A percentile compares a stretch with the other conserved stretches of the same genome.
Evolutionary conservation across 2,888 invertebrate genomes (phyloP).

Genomic region (Dorcus parallelipipedus): DNA sequence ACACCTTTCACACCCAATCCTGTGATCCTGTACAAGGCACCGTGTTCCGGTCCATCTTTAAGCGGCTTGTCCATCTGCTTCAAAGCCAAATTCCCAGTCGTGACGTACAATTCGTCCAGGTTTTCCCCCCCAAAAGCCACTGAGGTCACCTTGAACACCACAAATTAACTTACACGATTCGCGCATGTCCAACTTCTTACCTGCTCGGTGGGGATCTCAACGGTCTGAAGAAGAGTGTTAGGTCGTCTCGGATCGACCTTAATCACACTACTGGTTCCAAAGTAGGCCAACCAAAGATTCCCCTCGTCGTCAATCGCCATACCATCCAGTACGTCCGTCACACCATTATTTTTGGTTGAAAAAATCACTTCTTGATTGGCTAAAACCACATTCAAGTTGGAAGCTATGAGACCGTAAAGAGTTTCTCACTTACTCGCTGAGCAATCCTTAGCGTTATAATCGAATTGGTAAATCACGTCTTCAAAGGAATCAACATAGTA

Average conservation of each 20-base stretch:
- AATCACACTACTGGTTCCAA: constrained; percentile 60
- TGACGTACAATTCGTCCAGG: constrained; percentile 20
- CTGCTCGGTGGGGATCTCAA: constrained; percentile 65
- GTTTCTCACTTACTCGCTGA: constrained; percentile 35
- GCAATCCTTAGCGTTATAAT: constrained; percentile 58
- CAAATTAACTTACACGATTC: not conserved
- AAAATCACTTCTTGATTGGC: constrained; percentile 60
- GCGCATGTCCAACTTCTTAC: constrained; percentile 39
- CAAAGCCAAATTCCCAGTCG: not conserved
- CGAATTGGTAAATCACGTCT: constrained; percentile 62
- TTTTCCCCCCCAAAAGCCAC: constrained; percentile 66
- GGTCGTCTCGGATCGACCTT: constrained; percentile 53
- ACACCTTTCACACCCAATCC: constrained; percentile 57
- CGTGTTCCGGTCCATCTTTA: constrained; percentile 32
- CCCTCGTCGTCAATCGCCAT: constrained; percentile 77
- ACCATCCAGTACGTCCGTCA: constrained; percentile 59
- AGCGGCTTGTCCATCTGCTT: not conserved
- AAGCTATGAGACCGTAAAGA: not conserved
- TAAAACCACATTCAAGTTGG: constrained; percentile 37
- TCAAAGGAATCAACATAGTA: constrained; percentile 74
- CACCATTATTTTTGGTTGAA: constrained; percentile 48
- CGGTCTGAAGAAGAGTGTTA: constrained; percentile 56
- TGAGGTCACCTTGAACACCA: constrained; percentile 52
- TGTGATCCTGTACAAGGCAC: constrained; percentile 59
- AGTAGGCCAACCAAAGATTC: constrained; percentile 75